Evolutionary conservation across 1,140 invertebrate species (phyloP).

Genomic region (Drosophila truncata): DNA sequence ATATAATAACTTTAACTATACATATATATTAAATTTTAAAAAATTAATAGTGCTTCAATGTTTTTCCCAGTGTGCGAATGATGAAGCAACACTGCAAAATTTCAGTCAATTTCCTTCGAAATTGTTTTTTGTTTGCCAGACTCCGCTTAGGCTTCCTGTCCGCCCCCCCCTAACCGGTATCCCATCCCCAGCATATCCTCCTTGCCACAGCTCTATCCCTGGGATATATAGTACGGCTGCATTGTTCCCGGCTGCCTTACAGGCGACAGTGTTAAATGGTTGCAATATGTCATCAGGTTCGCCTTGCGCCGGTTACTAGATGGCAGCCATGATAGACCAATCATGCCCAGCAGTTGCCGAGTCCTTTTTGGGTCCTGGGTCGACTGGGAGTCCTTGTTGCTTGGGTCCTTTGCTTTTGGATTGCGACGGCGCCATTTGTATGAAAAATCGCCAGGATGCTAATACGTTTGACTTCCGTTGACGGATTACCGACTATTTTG

Average conservation of each 20-base stretch:
- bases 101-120: slow-evolving; percentile 83
- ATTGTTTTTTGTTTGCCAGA: slow-evolving; percentile 84
- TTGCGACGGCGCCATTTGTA: slow-evolving; percentile 79
- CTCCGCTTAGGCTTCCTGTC: slow-evolving; percentile 72
- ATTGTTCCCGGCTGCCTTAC: slow-evolving; percentile 74
- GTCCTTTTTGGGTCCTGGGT: neutral
- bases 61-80: slow-evolving; percentile 39
- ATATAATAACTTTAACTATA: no score
- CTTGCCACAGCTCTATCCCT: neutral
- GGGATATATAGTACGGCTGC: slow-evolving; percentile 45
- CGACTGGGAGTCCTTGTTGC: slow-evolving; percentile 19
- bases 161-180: slow-evolving; percentile 1
- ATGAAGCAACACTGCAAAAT: slow-evolving; percentile 84
- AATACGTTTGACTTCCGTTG: slow-evolving; percentile 85
- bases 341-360: slow-evolving; percentile 60
- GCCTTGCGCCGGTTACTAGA: slow-evolving; percentile 63
- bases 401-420: slow-evolving; percentile 20
- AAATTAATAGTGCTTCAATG: rapidly evolving
- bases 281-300: slow-evolving; percentile 84
- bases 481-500: slow-evolving; percentile 83
- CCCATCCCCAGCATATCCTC: neutral
- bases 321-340: slow-evolving; percentile 79
- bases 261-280: slow-evolving; percentile 85
- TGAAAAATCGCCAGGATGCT: slow-evolving; percentile 85
- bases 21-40: no score